Percentiles rank a stretch among this genome's conserved stretches.
These are phyloP conservation scores for Kuschelorhynchus macadamiae DNA, from an alignment of 2,888 invertebrate species.

Conservation along the genomic window DNA sequence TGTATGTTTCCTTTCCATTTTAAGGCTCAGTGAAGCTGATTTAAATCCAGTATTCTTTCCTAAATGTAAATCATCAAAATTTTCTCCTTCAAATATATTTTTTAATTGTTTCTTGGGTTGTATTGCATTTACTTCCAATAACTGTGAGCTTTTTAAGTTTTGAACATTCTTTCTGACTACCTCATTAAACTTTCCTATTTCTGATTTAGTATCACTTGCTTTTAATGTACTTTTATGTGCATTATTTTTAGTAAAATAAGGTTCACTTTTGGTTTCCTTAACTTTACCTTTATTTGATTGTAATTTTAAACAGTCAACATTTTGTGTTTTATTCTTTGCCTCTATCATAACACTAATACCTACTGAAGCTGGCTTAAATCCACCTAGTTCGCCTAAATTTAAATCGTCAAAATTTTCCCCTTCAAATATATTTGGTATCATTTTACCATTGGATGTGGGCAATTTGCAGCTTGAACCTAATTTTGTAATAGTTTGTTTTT, in stretches of 20 bases:
- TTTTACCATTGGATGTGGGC: not conserved
- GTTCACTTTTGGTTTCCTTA: no score
- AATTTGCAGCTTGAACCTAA: not conserved
- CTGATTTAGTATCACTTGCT: no score
- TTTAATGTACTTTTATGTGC: no score
- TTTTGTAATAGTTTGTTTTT: not conserved
- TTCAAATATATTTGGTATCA: conserved; percentile 28
- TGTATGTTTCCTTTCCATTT: not conserved
- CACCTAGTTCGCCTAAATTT: conserved; percentile 1
- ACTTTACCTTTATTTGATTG: no score
- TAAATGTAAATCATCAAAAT: conserved; percentile 20
- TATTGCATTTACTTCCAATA: not conserved
- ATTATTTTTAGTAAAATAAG: no score
- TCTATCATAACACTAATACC: not conserved
- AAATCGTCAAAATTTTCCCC: conserved; percentile 28
- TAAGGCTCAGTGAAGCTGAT: conserved; percentile 6
- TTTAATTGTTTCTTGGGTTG: not conserved
- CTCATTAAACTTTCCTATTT: not conserved
- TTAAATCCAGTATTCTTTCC: conserved; percentile 22
- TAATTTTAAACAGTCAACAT: not conserved
- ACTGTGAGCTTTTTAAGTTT: no score
- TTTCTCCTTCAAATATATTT: conserved; percentile 34
- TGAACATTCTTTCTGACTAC: no score
- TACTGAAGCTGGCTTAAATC: conserved; percentile 29
- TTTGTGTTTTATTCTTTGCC: not conserved